These are phyloP conservation scores for Oryctolagus cuniculus DNA, from an alignment of 2,113 vertebrate genomes.

Conservation along the genomic window mOryCun1.1 NC_091432.1:114695001-114695500, in stretches of 20 bases:
- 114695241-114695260: neutral
- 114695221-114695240: neutral
- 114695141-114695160: neutral
- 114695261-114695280: neutral
- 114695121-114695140: constrained; percentile 1
- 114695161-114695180: neutral
- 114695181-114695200: neutral
- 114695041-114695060: neutral
- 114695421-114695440: neutral
- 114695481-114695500: neutral
- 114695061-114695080: too few species aligned
- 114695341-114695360: neutral
- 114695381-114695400: neutral
- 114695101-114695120: neutral
- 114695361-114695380: neutral
- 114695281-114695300: neutral
- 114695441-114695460: neutral
- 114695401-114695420: neutral
- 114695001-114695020: neutral
- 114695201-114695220: neutral
- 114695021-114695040: neutral
- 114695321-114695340: neutral
- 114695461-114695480: neutral
- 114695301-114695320: neutral
- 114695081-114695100: neutral